phyloP scores from a whole-genome alignment of 2,113 vertebrate genomes.

The Numida meleagris region DNA sequence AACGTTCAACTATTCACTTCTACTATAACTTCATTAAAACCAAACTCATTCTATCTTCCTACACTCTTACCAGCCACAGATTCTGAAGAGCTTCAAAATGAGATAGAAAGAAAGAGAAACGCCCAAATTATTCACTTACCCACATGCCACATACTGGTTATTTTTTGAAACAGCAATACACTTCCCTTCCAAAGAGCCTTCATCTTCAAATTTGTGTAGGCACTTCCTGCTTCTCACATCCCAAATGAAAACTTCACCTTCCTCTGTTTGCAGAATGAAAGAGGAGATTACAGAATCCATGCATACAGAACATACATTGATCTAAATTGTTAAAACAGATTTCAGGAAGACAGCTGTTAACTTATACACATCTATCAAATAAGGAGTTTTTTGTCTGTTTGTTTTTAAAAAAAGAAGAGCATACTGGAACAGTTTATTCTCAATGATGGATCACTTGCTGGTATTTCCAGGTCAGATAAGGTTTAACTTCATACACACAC shows the following conservation, averaged over 20 bases:
- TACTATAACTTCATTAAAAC: not conserved
- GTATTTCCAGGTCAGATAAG: not conserved
- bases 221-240: constrained; percentile 89
- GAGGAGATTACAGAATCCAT: not conserved
- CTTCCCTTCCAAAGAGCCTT: constrained; percentile 87
- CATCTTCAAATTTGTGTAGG: constrained; percentile 88
- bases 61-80: not conserved
- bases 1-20: not conserved
- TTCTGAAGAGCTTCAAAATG: not conserved
- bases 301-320: not conserved
- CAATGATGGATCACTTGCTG: not conserved
- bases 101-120: not conserved
- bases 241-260: constrained; percentile 93
- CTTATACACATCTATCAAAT: not conserved
- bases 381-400: not conserved
- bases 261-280: constrained; percentile 75
- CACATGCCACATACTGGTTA: constrained; percentile 91
- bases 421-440: not conserved
- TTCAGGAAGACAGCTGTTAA: not conserved
- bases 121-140: constrained; percentile 79
- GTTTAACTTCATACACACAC: no score
- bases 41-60: not conserved
- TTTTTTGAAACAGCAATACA: constrained; percentile 87
- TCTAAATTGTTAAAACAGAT: not conserved
- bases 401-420: not conserved